Evolutionary conservation across 2,888 invertebrate genomes (phyloP), one percentile per base, ranked within the genome.

Genomic region (Neuroscelio doddi): DNA sequence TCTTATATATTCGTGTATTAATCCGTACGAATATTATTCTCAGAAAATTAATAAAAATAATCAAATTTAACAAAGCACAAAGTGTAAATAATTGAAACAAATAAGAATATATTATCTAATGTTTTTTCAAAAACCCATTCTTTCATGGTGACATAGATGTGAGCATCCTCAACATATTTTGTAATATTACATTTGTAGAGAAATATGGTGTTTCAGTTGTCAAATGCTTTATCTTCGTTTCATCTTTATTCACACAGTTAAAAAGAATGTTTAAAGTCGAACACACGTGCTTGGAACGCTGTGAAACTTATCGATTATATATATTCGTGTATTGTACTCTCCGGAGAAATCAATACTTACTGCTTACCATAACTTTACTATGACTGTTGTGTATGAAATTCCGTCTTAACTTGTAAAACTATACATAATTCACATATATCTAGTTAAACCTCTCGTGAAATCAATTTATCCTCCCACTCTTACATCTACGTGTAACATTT

Each of bases 191-290:
- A 17, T 55, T 55, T 45, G 50, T 39, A 49, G 27, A 50, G 41
- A 45, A 62, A 41, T 51, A 56, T 38, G 51, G 21, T 56, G 55
- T 51, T 56, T 63, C 46, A 24, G 49, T 50, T 56, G 64, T 53
- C 56, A 57, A 58, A 58, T 53, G 44, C 50, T 64, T 64, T 58
- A 64, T 55, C 58, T 50, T 39, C 50, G 64, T 64, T 64, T 64
- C 64, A 56, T 55, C 51, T 59, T 55, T 64, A 64, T 58, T 59
- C 64, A 38, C 46, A 9, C 3, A 42, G 50, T 29, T 34, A 21
- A 59, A 56, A 59, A 59, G 56, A 58, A 64, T 53, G 64, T 64
- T 58, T 44, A 50, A 51, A 59, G 59, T 59, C 64, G 59, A 51
- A 59, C 58, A 59, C 64, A 64, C 64, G 55, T 64, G 53, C 50